These are phyloP conservation scores for Epistrophe grossulariae DNA, from an alignment of 2,888 invertebrate genomes.

Conservation along the genomic window DNA sequence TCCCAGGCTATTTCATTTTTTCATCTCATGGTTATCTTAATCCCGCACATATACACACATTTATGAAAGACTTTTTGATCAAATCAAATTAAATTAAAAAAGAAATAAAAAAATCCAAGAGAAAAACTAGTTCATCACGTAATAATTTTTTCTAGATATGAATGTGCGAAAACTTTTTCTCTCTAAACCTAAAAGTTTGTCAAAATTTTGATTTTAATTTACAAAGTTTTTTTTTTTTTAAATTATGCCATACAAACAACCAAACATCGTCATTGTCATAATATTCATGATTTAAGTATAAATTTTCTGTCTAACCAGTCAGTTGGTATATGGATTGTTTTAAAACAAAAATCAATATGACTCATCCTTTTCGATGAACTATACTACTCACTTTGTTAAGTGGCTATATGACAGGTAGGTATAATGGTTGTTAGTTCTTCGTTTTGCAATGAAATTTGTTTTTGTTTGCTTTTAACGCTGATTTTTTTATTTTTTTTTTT, in stretches of 20 bases:
- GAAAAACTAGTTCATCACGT: conserved; percentile 9
- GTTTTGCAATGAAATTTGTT: conserved; percentile 4
- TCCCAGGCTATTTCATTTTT: background rate
- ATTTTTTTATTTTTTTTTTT: background rate
- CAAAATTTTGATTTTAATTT: conserved; percentile 27
- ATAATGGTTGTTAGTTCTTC: background rate
- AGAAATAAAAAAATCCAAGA: too few relatives aligned
- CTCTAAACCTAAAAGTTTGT: background rate
- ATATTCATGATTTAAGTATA: background rate
- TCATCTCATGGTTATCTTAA: background rate
- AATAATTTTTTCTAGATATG: background rate
- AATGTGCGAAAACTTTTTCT: background rate
- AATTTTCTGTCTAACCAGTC: background rate
- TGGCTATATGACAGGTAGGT: background rate
- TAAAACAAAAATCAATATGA: conserved; percentile 25
- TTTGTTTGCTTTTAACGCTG: conserved; percentile 18
- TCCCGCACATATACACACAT: background rate
- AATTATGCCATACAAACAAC: background rate
- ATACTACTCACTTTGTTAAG: background rate
- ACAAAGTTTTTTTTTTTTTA: conserved; percentile 1
- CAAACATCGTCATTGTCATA: conserved; percentile 1
- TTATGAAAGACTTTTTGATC: background rate
- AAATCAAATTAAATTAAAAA: background rate
- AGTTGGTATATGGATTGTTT: conserved; percentile 1
- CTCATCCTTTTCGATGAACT: conserved; percentile 13